Percentiles rank a stretch among this genome's conserved stretches.
Evolutionary conservation across 1,140 invertebrate genomes (phyloP).

Genomic region (Bombus confusus): DNA sequence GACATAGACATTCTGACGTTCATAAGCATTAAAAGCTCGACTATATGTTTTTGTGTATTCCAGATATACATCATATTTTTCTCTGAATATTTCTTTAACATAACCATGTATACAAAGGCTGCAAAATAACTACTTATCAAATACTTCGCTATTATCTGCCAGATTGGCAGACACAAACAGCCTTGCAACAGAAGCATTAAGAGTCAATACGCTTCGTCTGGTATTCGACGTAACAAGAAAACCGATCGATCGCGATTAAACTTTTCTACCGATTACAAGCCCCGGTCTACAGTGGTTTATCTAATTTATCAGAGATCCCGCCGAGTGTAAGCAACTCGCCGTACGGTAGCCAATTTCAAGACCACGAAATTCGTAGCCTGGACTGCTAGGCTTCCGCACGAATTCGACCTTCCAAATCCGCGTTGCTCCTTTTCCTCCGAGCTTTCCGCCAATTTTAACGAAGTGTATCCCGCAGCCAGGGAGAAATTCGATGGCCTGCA

Average conservation of each 20-base stretch:
- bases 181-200: background rate
- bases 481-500: conserved; percentile 37
- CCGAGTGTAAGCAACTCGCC: background rate
- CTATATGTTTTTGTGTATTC: too few relatives aligned
- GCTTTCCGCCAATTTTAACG: conserved; percentile 53
- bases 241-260: conserved; percentile 18
- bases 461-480: conserved; percentile 48
- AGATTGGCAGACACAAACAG: background rate
- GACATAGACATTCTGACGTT: too few relatives aligned
- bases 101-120: too few relatives aligned
- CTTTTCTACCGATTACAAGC: background rate
- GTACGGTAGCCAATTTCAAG: conserved; percentile 2
- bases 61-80: too few relatives aligned
- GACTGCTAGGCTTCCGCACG: background rate
- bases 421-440: background rate
- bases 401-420: conserved; percentile 34
- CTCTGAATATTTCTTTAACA: too few relatives aligned
- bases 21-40: too few relatives aligned
- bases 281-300: background rate
- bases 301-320: conserved; percentile 19
- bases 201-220: background rate
- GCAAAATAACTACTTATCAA: too few relatives aligned
- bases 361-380: background rate
- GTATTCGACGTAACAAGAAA: background rate
- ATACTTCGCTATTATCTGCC: too few relatives aligned